Evolutionary conservation across 2,888 invertebrate genomes (phyloP).

Genomic region (Laspeyria flexula): DNA sequence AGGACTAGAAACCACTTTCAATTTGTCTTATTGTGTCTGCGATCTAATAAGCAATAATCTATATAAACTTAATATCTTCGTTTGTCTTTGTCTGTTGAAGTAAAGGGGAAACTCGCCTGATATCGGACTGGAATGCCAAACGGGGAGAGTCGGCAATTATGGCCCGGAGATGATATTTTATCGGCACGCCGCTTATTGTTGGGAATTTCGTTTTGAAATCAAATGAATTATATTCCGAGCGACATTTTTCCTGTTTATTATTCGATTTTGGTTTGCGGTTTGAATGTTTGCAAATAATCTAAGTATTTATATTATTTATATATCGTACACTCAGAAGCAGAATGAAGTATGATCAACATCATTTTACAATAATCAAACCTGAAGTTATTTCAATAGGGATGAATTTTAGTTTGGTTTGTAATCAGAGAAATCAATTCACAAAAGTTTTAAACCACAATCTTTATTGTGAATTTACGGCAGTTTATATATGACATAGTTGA

Average conservation of each 20-base stretch:
- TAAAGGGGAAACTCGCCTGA: constrained; percentile 3
- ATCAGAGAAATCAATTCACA: background rate
- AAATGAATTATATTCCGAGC: background rate
- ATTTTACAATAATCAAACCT: no score
- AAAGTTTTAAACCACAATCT: background rate
- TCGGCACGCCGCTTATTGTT: constrained; percentile 22
- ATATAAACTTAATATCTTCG: no score
- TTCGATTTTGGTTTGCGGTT: constrained; percentile 1
- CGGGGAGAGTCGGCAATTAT: constrained; percentile 36
- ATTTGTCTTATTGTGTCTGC: no score
- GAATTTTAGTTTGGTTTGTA: no score
- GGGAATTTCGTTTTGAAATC: constrained; percentile 14
- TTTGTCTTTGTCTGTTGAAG: constrained; percentile 5
- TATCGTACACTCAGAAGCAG: no score
- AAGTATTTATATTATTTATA: background rate
- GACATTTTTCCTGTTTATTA: constrained; percentile 5
- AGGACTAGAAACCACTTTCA: no score
- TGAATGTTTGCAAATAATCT: background rate
- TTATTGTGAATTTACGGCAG: background rate
- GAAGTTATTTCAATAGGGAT: no score
- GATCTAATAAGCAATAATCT: no score
- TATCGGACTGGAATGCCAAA: constrained; percentile 35
- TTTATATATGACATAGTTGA: no score
- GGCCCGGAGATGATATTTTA: constrained; percentile 36
- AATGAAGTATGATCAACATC: no score